phyloP scores from a whole-genome alignment of 2,797 vertebrate species.

The Sebastes trivittatus region DNA sequence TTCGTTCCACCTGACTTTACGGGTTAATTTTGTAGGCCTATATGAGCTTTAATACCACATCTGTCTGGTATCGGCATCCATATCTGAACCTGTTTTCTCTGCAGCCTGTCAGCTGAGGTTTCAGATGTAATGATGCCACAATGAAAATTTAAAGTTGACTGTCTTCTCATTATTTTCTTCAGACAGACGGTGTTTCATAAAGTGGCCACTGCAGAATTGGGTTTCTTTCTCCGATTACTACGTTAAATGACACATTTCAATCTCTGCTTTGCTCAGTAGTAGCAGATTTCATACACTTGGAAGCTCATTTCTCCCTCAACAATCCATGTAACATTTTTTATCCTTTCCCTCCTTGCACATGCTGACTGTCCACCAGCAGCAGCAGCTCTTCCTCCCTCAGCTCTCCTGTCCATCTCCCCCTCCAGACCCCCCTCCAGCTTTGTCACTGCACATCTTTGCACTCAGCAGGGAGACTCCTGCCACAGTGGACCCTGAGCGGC shows the following conservation, averaged over 20 bases:
- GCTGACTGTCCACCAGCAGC: background rate
- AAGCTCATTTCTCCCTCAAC: background rate
- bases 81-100: background rate
- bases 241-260: background rate
- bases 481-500: slow-evolving; percentile 53
- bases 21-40: background rate
- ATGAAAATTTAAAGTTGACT: background rate
- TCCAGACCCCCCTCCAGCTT: slow-evolving; percentile 43
- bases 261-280: background rate
- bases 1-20: background rate
- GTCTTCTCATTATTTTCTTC: background rate
- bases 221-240: background rate
- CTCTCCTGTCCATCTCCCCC: slow-evolving; percentile 30
- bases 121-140: background rate
- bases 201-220: background rate
- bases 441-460: slow-evolving; percentile 75
- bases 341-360: background rate
- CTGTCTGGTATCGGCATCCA: background rate
- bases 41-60: background rate
- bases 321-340: background rate
- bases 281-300: background rate
- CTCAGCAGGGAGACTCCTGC: slow-evolving; percentile 73
- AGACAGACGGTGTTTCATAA: background rate
- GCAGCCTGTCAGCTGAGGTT: background rate
- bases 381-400: slow-evolving; percentile 23